phyloP scores from a whole-genome alignment of 2,797 vertebrate species.

The Lepus townsendii region DNA sequence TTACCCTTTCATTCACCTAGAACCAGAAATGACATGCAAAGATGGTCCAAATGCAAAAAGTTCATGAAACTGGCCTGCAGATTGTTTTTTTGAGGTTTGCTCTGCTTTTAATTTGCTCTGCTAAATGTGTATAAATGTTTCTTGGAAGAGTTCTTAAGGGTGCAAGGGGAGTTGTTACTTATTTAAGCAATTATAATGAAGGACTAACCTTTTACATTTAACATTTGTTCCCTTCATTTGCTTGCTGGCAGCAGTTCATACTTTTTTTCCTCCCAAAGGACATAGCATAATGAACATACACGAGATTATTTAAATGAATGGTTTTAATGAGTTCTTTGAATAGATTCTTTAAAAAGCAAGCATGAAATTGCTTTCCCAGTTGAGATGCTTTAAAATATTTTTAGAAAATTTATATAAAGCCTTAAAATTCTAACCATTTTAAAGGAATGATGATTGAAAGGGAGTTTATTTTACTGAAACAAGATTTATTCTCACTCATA shows the following conservation, averaged over 20 bases:
- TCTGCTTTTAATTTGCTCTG: slow-evolving; percentile 61
- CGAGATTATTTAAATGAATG: slow-evolving; percentile 88
- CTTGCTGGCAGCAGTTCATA: slow-evolving; percentile 84
- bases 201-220: slow-evolving; percentile 86
- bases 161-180: slow-evolving; percentile 71
- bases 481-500: slow-evolving; percentile 72
- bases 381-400: slow-evolving; percentile 85
- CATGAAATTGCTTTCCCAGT: slow-evolving; percentile 87
- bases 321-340: slow-evolving; percentile 89
- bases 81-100: background rate
- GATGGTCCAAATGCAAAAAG: slow-evolving; percentile 27
- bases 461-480: slow-evolving; percentile 29
- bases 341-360: slow-evolving; percentile 86
- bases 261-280: slow-evolving; percentile 81
- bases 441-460: slow-evolving; percentile 78
- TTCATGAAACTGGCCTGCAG: slow-evolving; percentile 41
- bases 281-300: slow-evolving; percentile 87
- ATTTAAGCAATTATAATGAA: slow-evolving; percentile 86
- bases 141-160: slow-evolving; percentile 68
- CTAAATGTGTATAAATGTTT: slow-evolving; percentile 79
- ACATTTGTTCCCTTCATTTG: slow-evolving; percentile 87
- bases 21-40: slow-evolving; percentile 52
- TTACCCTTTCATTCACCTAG: background rate
- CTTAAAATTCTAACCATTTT: slow-evolving; percentile 73
- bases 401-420: slow-evolving; percentile 84